These are phyloP conservation scores for Diadophis punctatus DNA, from an alignment of 2,113 vertebrate species.

Conservation along the genomic window DNA sequence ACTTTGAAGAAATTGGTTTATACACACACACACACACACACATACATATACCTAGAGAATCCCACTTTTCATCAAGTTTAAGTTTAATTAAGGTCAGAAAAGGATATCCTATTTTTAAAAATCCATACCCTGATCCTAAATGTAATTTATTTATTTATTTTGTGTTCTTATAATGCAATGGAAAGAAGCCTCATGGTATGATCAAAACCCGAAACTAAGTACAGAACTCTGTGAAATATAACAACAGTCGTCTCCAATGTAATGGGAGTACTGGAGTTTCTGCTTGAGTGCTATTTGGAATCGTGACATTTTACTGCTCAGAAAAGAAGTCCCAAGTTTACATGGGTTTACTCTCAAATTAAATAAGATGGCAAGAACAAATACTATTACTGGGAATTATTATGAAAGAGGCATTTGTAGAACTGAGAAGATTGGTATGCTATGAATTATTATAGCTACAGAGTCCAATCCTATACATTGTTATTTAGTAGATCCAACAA, in stretches of 20 bases:
- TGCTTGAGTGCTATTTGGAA: too few relatives aligned
- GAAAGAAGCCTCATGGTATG: neutral
- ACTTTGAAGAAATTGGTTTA: neutral
- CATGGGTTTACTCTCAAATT: neutral
- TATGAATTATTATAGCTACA: neutral
- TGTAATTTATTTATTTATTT: too few relatives aligned
- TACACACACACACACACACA: neutral
- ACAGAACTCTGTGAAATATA: neutral
- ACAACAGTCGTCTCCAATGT: neutral
- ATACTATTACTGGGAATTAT: neutral
- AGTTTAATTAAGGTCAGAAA: constrained; percentile 1
- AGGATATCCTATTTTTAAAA: neutral
- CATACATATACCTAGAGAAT: neutral
- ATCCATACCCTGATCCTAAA: neutral
- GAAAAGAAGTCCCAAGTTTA: neutral
- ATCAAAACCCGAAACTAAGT: neutral
- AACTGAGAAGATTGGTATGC: neutral
- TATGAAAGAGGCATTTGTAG: neutral
- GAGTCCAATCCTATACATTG: neutral
- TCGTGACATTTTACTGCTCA: neutral
- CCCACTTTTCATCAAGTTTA: neutral
- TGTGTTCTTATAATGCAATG: too few relatives aligned
- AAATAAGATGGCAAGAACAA: neutral
- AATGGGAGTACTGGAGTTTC: too few relatives aligned
- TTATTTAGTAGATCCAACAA: neutral